phyloP scores from a whole-genome alignment of 2,888 invertebrate species.

The Thymelicus lineola region DNA sequence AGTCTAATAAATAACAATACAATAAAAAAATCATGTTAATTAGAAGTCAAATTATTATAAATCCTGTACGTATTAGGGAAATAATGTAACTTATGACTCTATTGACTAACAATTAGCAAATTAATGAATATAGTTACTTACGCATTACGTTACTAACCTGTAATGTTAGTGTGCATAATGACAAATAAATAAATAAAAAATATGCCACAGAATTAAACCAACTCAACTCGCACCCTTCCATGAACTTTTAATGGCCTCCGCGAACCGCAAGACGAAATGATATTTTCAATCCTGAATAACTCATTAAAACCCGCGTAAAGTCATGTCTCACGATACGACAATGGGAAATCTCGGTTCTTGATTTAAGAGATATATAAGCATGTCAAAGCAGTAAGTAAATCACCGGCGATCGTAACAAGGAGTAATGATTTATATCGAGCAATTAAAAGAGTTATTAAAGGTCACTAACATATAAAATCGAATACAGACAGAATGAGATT shows the following conservation, averaged over 20 bases:
- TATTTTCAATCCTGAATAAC: constrained; percentile 65
- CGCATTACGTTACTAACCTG: too few relatives aligned
- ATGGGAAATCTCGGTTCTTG: constrained; percentile 63
- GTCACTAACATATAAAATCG: constrained; percentile 50
- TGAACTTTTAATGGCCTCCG: constrained; percentile 33
- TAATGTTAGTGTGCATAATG: too few relatives aligned
- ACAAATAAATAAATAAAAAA: too few relatives aligned
- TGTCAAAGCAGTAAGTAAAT: constrained; percentile 82
- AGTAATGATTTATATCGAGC: constrained; percentile 80
- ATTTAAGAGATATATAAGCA: constrained; percentile 70
- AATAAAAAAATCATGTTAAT: too few relatives aligned
- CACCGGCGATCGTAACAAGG: constrained; percentile 73
- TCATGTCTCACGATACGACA: constrained; percentile 64
- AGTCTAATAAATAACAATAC: too few relatives aligned
- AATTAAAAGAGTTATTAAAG: constrained; percentile 80
- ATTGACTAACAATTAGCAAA: too few relatives aligned
- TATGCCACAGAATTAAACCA: constrained; percentile 16
- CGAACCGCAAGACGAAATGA: constrained; percentile 42
- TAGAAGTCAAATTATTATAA: too few relatives aligned
- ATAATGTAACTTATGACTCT: too few relatives aligned
- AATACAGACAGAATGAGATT: constrained; percentile 65
- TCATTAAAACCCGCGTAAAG: constrained; percentile 79
- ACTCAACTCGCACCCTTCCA: constrained; percentile 14
- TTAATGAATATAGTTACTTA: too few relatives aligned
- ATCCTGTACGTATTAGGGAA: too few relatives aligned